phyloP scores from a whole-genome alignment of 2,113 vertebrate species.

The Triplophysa dalaica region DNA sequence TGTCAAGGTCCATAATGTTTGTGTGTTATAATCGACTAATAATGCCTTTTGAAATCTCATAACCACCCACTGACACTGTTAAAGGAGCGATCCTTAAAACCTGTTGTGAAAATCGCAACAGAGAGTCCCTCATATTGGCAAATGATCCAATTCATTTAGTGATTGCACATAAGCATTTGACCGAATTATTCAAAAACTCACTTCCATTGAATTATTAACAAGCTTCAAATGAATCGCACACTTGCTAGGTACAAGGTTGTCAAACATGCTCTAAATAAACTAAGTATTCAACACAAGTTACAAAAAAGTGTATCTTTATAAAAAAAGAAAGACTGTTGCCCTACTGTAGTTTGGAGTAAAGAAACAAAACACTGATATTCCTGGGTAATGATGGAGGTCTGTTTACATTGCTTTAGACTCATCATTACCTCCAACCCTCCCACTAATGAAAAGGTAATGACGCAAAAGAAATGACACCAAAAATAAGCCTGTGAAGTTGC shows the following conservation, averaged over 20 bases:
- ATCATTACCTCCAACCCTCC: constrained; percentile 6
- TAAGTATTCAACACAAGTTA: no score
- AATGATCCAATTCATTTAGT: constrained; percentile 48
- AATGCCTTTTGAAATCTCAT: constrained; percentile 8
- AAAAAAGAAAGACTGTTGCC: background rate
- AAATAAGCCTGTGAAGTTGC: background rate
- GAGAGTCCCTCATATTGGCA: constrained; percentile 36
- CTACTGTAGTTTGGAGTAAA: background rate
- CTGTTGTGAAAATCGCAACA: constrained; percentile 45
- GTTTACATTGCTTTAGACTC: background rate
- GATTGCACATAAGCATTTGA: background rate
- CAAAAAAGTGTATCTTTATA: no score
- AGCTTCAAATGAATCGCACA: no score
- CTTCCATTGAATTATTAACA: no score
- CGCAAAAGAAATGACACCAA: background rate
- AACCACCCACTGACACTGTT: constrained; percentile 9
- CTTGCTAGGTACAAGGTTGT: no score
- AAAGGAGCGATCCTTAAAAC: background rate
- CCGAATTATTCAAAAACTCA: background rate
- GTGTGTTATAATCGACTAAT: background rate
- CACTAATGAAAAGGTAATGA: constrained; percentile 21
- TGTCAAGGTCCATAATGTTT: background rate
- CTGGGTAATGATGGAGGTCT: constrained; percentile 18
- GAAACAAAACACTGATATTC: background rate
- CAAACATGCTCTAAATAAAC: no score